These are phyloP conservation scores for Crypturellus undulatus DNA, from an alignment of 2,113 vertebrate species.

Conservation along the genomic window DNA sequence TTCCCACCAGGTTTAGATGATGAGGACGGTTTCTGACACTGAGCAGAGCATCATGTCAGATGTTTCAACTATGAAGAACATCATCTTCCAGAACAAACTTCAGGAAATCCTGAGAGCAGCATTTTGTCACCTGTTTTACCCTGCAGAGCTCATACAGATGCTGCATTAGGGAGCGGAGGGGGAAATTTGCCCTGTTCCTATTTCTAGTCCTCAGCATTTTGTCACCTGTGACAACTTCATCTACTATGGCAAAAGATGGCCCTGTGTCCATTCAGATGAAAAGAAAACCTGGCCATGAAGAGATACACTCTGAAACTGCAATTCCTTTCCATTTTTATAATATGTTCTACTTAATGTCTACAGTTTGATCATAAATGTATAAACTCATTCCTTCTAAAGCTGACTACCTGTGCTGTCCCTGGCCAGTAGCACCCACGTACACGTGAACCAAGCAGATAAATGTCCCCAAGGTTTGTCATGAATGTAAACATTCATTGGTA, in stretches of 20 bases:
- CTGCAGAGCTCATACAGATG: not conserved
- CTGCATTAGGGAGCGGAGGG: not conserved
- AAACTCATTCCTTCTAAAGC: not conserved
- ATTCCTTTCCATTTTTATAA: not conserved
- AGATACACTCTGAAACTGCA: not conserved
- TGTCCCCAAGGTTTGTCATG: not conserved
- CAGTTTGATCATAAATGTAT: not conserved
- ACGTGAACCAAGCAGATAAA: not conserved
- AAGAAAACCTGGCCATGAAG: not conserved
- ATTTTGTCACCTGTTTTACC: not conserved
- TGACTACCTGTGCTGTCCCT: not conserved
- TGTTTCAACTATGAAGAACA: not conserved
- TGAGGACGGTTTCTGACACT: not conserved
- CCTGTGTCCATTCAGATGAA: accelerated
- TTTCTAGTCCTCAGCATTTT: not conserved
- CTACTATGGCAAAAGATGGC: not conserved
- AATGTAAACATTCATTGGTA: not conserved
- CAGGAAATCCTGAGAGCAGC: accelerated
- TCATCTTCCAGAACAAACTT: not conserved
- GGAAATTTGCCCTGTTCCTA: not conserved
- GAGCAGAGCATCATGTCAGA: not conserved
- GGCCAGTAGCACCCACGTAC: not conserved
- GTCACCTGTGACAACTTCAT: not conserved
- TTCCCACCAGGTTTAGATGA: not conserved
- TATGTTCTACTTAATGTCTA: not conserved